Conservation (phyloP, 2,888 invertebrate genomes). For the Cepaea hortensis region DNA sequence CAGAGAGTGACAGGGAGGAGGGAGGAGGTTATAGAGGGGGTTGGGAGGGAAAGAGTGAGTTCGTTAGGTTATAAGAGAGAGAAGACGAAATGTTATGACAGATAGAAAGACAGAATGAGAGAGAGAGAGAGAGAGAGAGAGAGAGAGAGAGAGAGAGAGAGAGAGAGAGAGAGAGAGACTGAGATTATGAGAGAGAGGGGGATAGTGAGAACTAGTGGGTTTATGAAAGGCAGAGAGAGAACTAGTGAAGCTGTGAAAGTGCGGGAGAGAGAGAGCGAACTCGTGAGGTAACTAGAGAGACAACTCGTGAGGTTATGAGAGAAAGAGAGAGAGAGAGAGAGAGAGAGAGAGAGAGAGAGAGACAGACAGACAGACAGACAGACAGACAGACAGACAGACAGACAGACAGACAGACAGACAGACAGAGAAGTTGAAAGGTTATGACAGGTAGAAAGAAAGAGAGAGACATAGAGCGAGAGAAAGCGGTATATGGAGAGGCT, state of each 20-base stretch:
- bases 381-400: background rate
- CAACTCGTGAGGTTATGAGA: background rate
- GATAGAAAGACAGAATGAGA: too few species aligned
- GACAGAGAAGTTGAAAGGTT: constrained; percentile 20
- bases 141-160: too few species aligned
- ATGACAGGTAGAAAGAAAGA: background rate
- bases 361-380: constrained; percentile 1
- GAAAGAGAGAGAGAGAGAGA: background rate
- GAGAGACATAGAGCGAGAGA: constrained; percentile 2
- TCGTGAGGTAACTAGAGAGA: background rate
- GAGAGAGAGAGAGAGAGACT: background rate
- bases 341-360: constrained; percentile 7
- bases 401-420: background rate
- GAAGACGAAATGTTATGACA: too few species aligned
- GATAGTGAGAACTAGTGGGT: background rate
- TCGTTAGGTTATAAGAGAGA: too few species aligned
- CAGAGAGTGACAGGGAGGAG: too few species aligned
- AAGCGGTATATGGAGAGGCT: background rate
- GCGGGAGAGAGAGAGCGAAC: background rate
- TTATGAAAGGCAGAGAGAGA: background rate
- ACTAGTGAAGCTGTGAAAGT: background rate
- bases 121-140: too few species aligned
- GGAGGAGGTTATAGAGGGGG: too few species aligned
- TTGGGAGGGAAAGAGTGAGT: too few species aligned
- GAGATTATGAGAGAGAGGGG: background rate